phyloP scores from a whole-genome alignment of 2,797 vertebrate genomes.

The Megaceryle alcyon region DNA sequence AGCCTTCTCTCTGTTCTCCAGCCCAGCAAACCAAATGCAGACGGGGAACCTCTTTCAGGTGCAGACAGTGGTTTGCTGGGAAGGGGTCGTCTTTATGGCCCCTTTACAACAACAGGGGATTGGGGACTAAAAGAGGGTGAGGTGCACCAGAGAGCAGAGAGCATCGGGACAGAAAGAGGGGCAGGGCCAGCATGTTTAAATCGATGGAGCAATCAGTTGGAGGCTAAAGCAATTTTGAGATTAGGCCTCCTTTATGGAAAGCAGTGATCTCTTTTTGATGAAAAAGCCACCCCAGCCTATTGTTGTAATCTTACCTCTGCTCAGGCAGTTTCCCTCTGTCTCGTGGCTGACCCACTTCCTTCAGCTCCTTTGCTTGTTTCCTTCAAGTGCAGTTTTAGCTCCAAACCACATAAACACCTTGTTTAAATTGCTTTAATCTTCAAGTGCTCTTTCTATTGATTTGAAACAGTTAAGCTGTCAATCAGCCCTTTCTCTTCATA shows the following conservation, averaged over 20 bases:
- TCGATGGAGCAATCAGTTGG: slow-evolving; percentile 76
- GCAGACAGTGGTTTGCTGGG: not conserved
- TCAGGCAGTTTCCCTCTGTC: not conserved
- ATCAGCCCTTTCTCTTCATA: slow-evolving; percentile 71
- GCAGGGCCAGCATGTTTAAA: slow-evolving; percentile 44
- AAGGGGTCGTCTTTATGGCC: not conserved
- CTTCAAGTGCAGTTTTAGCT: slow-evolving; percentile 78
- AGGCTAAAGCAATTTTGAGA: slow-evolving; percentile 76
- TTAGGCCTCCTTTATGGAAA: slow-evolving; percentile 71
- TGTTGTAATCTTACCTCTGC: slow-evolving; percentile 67
- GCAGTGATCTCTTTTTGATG: slow-evolving; percentile 70
- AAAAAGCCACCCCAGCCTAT: slow-evolving; percentile 54
- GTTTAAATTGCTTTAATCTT: slow-evolving; percentile 80
- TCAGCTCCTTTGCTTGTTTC: slow-evolving; percentile 61
- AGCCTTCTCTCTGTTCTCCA: not conserved
- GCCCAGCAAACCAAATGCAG: not conserved
- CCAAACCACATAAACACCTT: slow-evolving; percentile 74
- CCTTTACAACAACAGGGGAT: rapidly evolving
- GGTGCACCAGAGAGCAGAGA: slow-evolving; percentile 13
- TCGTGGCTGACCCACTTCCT: slow-evolving; percentile 78
- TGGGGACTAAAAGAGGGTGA: not conserved
- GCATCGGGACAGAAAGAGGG: not conserved
- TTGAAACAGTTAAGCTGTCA: slow-evolving; percentile 77
- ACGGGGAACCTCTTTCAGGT: not conserved
- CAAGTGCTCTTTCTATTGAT: slow-evolving; percentile 73